A percentile compares a stretch with the other conserved stretches of the same genome.
phyloP scores from a whole-genome alignment of 2,888 invertebrate species.

The Phyllotreta cruciferae region DNA sequence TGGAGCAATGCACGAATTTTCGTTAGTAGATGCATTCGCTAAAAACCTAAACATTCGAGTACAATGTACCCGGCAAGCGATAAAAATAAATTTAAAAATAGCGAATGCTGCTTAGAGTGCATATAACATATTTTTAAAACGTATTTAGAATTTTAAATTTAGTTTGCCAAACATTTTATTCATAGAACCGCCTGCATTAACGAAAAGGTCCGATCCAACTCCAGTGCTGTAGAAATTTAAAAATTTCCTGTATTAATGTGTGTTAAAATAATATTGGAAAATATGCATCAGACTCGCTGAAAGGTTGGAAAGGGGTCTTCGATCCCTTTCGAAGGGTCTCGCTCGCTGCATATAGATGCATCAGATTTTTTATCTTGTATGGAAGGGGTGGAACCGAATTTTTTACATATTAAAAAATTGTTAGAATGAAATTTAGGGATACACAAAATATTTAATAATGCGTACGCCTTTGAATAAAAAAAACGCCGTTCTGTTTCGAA shows the following conservation, averaged over 20 bases:
- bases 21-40: neutral
- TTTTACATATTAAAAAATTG: no score
- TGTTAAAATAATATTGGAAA: no score
- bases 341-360: no score
- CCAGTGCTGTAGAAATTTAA: neutral
- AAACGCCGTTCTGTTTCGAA: conserved; percentile 6
- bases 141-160: conserved; percentile 56
- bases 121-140: conserved; percentile 55
- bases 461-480: conserved; percentile 20
- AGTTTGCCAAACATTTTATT: conserved; percentile 53
- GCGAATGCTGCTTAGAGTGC: conserved; percentile 51
- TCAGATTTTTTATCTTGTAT: no score
- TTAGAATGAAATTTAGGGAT: no score
- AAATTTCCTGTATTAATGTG: neutral
- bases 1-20: no score
- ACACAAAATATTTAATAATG: no score
- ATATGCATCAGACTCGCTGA: no score
- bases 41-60: conserved; percentile 44
- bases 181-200: conserved; percentile 44
- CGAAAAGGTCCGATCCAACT: conserved; percentile 27
- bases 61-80: conserved; percentile 46
- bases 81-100: conserved; percentile 54
- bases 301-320: no score
- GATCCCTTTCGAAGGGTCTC: no score
- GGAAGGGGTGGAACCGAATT: no score